Base-by-base conservation (phyloP, 2,113 vertebrate genomes). In the Anser cygnoides region DNA sequence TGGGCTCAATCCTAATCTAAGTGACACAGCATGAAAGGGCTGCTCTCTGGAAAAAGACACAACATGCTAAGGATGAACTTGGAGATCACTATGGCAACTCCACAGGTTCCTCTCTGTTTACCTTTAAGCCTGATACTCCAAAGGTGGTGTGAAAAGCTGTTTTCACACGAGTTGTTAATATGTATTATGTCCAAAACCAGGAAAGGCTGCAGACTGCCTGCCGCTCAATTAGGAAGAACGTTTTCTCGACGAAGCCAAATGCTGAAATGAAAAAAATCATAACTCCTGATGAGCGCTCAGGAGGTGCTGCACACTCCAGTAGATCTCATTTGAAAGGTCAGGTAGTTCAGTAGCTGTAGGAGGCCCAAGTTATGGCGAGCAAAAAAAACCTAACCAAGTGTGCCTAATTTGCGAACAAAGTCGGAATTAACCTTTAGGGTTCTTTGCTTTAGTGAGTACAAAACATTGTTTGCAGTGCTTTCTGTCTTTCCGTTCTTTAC, bases 401-500 rank as follows among this genome's bases (percentile, higher is more conserved):
- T 96, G 89, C 74, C 93, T 96, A 93, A 96, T 93, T 93, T 82
- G 81, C 43, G 92, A 94, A 96, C 92, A 91, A 95, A 89, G 92
- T 89, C 89, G 89, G 95, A 97, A 96, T 94, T 97, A 96, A 93
- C 94, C 93, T 96, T 89, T 26, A 76, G 81, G 49, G 67, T 43
- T 92, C 65, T 91, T 62, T 0, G 1, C 63, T 79, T 91, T 92
- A 87, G 71, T 82, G 71, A 65, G 15, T 67, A 96, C 81, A 89
- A 96, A 96, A 91, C 89, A 89, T 59, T 85, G 72, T 92, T 92
- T 93, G 91, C 81, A 66, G 31, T 83, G 71, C 81, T 92, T 95
- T 93, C 84, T 73, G 80, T 94, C 81, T 65, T 74, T 72, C 71
- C 28, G 50, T 74, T 96, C 13, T 0, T 79, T 79, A 82, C 87